Base-by-base conservation (phyloP, 2,888 invertebrate genomes). In the Eupithecia dodoneata region DNA sequence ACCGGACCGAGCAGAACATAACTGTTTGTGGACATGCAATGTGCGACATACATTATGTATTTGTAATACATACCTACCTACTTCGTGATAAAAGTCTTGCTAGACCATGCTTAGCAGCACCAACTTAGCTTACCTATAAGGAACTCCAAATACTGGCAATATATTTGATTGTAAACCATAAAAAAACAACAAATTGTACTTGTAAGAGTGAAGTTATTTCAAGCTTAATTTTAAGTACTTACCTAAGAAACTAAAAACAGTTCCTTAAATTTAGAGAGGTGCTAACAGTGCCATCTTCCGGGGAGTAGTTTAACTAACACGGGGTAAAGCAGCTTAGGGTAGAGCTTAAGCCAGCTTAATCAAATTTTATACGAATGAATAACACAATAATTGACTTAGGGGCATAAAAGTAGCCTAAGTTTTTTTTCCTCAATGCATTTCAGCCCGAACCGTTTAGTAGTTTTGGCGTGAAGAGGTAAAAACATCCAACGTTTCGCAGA, bases 11-110 rank as follows among this genome's bases (percentile, higher is more conserved):
- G 86, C 86, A 88, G 85, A 89, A 87, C 87, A 71, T 86, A 89
- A 90, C 88, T 88, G 89, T 82, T 84, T 76, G 78, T 78, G 80
- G 85, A 84, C 92, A 92, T 88, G 91, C 90, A 84, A 90, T 85
- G 79, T 74, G 79, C 78, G 80, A 82, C 81, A 81, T 79, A 81
- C 81, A 82, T 80, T 81, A 81, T 83, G 76, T 80, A 79, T 73
- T 30, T 10, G 15, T 15, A 15, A 41, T 69, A n/a, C 67, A n/a
- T 44, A 44, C 44, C 7, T 41, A 44, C 15, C 7, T 42, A 45
- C 10, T 44, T n/a, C 4, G 30, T 15, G 3, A n/a, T 69, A 63
- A 30, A 63, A 63, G 63, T 18, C 59, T 59, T 59, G 59, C 10
- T 7, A 3, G 18, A 18, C 6, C 9, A 1, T 63, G 63, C 12